A percentile compares a stretch with the other conserved stretches of the same genome.
Evolutionary conservation across 2,888 invertebrate species (phyloP).

Genomic region (Nezara viridula): DNA sequence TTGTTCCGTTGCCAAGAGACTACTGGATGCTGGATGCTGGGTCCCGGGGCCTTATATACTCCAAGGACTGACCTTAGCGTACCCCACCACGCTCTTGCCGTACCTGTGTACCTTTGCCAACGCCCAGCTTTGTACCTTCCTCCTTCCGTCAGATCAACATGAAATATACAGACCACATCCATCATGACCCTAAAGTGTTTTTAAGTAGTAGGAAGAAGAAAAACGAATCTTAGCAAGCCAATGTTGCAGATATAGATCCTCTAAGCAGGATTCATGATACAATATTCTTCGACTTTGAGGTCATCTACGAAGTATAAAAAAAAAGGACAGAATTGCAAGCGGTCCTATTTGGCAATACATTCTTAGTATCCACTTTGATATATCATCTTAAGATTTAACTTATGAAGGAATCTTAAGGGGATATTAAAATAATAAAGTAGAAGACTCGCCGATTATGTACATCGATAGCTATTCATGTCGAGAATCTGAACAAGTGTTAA

Average conservation of each 20-base stretch:
- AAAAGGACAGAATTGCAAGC: background rate
- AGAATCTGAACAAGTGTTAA: too few species aligned
- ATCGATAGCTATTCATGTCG: too few species aligned
- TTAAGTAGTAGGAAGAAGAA: background rate
- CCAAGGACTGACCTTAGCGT: conserved; percentile 18
- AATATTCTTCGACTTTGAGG: background rate
- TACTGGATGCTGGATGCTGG: conserved; percentile 53
- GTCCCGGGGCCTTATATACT: background rate
- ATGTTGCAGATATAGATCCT: background rate
- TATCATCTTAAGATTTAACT: too few species aligned
- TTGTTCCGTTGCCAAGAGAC: conserved; percentile 51
- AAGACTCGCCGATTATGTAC: too few species aligned
- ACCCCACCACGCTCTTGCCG: conserved; percentile 7
- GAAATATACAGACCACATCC: background rate
- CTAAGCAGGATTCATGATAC: background rate
- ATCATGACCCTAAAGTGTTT: background rate
- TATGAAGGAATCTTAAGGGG: too few species aligned
- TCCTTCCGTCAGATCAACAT: background rate
- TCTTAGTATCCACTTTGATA: too few species aligned
- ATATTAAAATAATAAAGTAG: too few species aligned
- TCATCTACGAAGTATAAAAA: background rate
- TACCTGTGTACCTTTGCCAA: conserved; percentile 49
- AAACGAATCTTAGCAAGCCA: background rate
- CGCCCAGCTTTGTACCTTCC: conserved; percentile 47
- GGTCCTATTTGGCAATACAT: too few species aligned